Evolutionary conservation across 1,140 invertebrate species (phyloP).

Genomic region (Solenopsis invicta): DNA sequence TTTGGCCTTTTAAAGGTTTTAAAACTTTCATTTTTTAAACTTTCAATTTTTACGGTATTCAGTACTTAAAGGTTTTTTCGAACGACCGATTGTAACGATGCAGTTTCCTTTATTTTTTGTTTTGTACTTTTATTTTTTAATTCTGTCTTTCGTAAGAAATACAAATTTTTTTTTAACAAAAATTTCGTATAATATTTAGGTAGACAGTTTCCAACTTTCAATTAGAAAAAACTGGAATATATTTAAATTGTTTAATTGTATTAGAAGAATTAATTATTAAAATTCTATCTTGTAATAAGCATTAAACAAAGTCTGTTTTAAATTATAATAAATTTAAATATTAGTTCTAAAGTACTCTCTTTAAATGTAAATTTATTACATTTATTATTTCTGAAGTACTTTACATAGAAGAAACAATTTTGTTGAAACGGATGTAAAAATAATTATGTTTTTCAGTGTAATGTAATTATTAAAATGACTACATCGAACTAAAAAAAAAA

Average conservation of each 20-base stretch:
- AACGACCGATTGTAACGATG: neutral
- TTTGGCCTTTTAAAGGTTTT: constrained; percentile 4
- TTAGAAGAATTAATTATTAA: neutral
- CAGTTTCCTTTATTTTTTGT: neutral
- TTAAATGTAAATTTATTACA: too few relatives aligned
- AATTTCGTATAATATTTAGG: neutral
- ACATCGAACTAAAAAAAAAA: too few relatives aligned
- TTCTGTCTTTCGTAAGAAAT: neutral
- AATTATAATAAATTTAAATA: too few relatives aligned
- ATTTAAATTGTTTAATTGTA: neutral
- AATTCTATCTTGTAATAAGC: neutral
- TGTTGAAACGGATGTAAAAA: too few relatives aligned
- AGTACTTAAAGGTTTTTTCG: neutral
- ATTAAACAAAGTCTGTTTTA: neutral
- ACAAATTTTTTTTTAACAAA: neutral
- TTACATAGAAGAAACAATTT: too few relatives aligned
- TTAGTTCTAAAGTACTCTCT: too few relatives aligned
- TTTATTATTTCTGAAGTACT: too few relatives aligned
- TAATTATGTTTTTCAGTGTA: too few relatives aligned
- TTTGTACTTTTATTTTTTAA: neutral
- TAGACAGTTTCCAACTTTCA: neutral
- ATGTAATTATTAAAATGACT: too few relatives aligned
- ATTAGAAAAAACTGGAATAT: neutral
- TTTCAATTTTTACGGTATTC: constrained; percentile 14
- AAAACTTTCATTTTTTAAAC: constrained; percentile 18